Base-by-base conservation (phyloP, 2,113 vertebrate species). In the Crotophaga sulcirostris region DNA sequence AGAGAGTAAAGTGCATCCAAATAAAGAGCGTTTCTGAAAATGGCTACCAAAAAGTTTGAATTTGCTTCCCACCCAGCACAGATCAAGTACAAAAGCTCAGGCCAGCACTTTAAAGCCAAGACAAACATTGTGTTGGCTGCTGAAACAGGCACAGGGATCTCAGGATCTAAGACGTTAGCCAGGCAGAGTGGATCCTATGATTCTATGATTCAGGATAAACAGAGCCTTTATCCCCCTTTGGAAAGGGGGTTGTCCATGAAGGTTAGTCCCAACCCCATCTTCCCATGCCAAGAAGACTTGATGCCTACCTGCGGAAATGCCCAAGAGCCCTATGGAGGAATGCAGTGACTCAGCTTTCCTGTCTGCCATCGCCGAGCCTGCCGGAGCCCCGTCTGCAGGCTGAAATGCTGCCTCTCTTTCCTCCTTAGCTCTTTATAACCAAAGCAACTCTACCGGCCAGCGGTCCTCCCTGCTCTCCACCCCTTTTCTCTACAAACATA, bases 241-340 rank as follows among this genome's bases (percentile, higher is more conserved):
- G 18, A 45, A 75, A 66, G 47, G 69, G 59, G 87, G 45, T 40
- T 79, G 77, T 73, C 91, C 81, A 3, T 3, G 34, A 5, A 4
- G 58, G 51, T 67, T 7, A 9, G 10, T 82, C 49, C 77, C 77
- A 11, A 82, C 49, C 49, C 81, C 84, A 42, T 6, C 28, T 18
- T 18, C 24, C 87, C 70, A 3, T 28, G 81, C 47, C 94, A 88
- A 88, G 77, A 74, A 4, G 56, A 47, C 58, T 47, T 8, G 26
- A 11, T 91, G 29, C 97, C 94, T 98, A 99, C 99, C 99, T 84
- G 97, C 98, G 67, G 98, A 92, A 80, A 98, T 98, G 73, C 96
- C 91, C 86, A 98, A 85, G 51, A 99, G 97, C 40, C 98, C 98
- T 42, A 98, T 79, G 34, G 98, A 98, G 73, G 97, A 92, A 64